Percentiles rank a stretch among this genome's conserved stretches.
Conservation (phyloP, 2,888 invertebrate genomes). For the Erynnis tages region DNA sequence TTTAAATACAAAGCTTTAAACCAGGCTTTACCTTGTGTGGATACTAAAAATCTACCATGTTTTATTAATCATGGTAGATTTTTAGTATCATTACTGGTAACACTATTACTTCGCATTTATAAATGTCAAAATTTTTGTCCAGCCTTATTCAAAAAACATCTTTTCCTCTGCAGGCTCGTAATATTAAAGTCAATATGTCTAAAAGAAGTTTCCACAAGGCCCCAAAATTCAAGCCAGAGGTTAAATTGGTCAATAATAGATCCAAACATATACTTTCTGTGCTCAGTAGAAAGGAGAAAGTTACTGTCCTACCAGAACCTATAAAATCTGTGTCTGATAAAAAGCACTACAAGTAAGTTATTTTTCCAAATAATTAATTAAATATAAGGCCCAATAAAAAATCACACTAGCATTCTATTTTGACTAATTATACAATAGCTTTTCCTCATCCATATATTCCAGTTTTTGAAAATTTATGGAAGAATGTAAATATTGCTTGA, state of each 20-base stretch:
- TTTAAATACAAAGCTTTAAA: too few species aligned
- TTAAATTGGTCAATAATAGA: slow-evolving; percentile 52
- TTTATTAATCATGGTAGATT: not conserved
- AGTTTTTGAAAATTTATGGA: too few species aligned
- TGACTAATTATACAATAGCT: too few species aligned
- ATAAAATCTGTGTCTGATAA: slow-evolving; percentile 89
- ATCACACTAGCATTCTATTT: too few species aligned
- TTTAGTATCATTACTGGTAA: slow-evolving; percentile 35
- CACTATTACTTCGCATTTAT: slow-evolving; percentile 45
- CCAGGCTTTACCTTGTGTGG: too few species aligned
- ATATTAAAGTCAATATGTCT: slow-evolving; percentile 54
- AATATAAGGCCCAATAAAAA: too few species aligned
- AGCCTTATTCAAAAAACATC: slow-evolving; percentile 70
- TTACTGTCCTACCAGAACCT: slow-evolving; percentile 78
- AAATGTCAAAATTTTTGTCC: slow-evolving; percentile 75
- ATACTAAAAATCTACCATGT: too few species aligned
- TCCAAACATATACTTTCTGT: slow-evolving; percentile 44
- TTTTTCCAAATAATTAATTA: too few species aligned
- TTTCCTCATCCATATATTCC: too few species aligned
- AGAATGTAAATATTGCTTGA: too few species aligned
- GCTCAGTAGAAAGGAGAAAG: slow-evolving; percentile 60
- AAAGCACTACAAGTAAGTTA: slow-evolving; percentile 87
- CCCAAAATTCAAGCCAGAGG: slow-evolving; percentile 69
- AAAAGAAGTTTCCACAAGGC: slow-evolving; percentile 65
- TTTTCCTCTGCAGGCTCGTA: slow-evolving; percentile 51